Base-by-base conservation (phyloP, 2,113 vertebrate species). In the Cercocebus atys region DNA sequence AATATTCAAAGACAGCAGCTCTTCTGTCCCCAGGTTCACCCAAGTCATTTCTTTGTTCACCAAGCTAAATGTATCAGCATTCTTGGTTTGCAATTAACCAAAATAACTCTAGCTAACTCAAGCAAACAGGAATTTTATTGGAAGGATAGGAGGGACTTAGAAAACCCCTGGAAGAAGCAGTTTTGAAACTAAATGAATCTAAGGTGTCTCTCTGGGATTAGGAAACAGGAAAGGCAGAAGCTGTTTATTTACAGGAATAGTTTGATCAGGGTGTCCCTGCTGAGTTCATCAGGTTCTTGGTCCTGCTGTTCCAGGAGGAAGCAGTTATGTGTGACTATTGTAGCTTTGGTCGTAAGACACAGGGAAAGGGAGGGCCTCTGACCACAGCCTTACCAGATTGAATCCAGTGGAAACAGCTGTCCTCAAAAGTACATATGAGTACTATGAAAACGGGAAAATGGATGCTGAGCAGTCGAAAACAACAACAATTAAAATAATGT, bases 31-130 rank as follows among this genome's bases (percentile, higher is more conserved):
- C 80, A 18, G 23, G 30, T 64, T 79, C 82, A 40, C 57, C 70
- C 52, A 79, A 25, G 43, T 16, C 72, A 73, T 94, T 20, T 78
- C 78, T 94, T 90, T 88, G 72, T 88, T 94, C 10, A 6, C 73
- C 81, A 64, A 8, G 83, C 80, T 76, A 52, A 87, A 40, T 22
- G 45, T 50, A 81, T 95, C 95, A 72, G 70, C 27, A 0, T 93
- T 87, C 83, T 94, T 59, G 14, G 35, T 50, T 32, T 86, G 81
- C 64, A 72, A 16, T 90, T 47, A 97, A 40, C 43, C 66, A 59
- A 85, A 94, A 88, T 88, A 90, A 79, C 50, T 92, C 70, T 14
- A 87, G 95, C 90, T 79, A 89, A 94, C 81, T 88, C 64, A 81
- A 52, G 93, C 64, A 61, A 90, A 70, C 32, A 8, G 82, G 68